phyloP scores from a whole-genome alignment of 1,140 invertebrate genomes.

The Harpegnathos saltator region DNA sequence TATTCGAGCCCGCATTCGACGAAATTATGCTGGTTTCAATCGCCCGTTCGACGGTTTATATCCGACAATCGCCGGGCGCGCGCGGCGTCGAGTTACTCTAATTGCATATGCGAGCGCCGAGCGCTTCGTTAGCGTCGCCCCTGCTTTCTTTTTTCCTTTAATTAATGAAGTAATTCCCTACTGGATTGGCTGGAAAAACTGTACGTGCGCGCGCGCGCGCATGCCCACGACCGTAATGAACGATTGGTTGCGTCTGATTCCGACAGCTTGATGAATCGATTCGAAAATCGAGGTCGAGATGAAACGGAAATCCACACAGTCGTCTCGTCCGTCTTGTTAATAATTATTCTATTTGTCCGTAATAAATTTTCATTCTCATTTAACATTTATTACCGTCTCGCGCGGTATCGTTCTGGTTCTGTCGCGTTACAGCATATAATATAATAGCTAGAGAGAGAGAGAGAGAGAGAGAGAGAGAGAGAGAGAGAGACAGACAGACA shows the following conservation, averaged over 20 bases:
- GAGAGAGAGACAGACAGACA: too few relatives aligned
- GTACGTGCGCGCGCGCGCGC: neutral
- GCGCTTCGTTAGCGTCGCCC: slow-evolving; percentile 12
- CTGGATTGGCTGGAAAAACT: slow-evolving; percentile 26
- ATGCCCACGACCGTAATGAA: slow-evolving; percentile 21
- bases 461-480: too few relatives aligned
- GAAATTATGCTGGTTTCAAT: slow-evolving; percentile 12
- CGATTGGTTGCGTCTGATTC: slow-evolving; percentile 24
- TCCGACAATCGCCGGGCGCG: neutral
- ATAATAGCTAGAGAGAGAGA: too few relatives aligned
- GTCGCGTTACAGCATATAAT: too few relatives aligned
- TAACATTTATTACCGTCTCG: too few relatives aligned
- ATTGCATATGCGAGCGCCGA: neutral
- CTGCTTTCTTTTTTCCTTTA: slow-evolving; percentile 15
- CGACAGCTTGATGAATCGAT: slow-evolving; percentile 16
- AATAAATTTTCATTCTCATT: neutral
- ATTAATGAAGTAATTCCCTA: slow-evolving; percentile 29
- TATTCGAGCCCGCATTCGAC: neutral
- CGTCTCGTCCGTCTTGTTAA: neutral
- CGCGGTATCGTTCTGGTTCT: neutral
- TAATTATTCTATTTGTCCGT: neutral
- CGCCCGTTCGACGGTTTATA: neutral
- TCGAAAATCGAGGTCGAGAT: slow-evolving; percentile 6
- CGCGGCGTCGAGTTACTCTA: neutral
- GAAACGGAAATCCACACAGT: neutral